Evolutionary conservation across 2,797 vertebrate genomes (phyloP).

Genomic region (Pantherophis alleghaniensis): DNA sequence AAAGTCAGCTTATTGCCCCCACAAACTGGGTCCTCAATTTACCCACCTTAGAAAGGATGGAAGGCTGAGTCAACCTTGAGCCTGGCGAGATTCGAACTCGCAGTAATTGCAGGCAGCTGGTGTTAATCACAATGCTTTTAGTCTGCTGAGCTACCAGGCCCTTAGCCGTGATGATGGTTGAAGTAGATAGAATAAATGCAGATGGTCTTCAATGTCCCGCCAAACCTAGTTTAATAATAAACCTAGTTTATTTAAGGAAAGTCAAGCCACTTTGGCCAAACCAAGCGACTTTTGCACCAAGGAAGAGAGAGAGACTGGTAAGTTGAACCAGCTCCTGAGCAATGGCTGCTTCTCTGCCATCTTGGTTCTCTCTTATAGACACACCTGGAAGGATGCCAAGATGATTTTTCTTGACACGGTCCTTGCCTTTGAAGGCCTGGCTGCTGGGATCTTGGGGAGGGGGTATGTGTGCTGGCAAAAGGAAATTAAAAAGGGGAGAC

Average conservation of each 20-base stretch:
- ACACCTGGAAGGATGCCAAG: not conserved
- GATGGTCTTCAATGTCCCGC: not conserved
- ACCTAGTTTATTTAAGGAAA: not conserved
- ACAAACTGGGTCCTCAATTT: too few species aligned
- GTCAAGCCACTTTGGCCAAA: too few species aligned
- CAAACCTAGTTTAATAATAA: too few species aligned
- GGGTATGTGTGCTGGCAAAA: too few species aligned
- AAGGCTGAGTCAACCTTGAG: too few species aligned
- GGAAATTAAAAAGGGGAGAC: not conserved
- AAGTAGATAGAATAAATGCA: not conserved
- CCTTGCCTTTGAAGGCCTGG: not conserved
- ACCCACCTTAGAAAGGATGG: too few species aligned
- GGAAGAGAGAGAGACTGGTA: not conserved
- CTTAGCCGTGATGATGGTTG: not conserved
- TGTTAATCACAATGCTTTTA: too few species aligned
- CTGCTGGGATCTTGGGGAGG: constrained; percentile 8
- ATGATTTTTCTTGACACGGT: not conserved
- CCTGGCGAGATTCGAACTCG: too few species aligned
- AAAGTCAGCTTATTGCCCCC: too few species aligned
- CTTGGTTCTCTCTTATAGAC: not conserved
- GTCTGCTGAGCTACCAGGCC: too few species aligned
- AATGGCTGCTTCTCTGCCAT: not conserved
- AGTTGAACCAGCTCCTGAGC: not conserved
- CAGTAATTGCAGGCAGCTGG: too few species aligned
- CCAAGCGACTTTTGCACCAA: not conserved